Evolutionary conservation across 2,888 invertebrate species (phyloP), one percentile per base, ranked within the genome.

Genomic region (Harpalus rufipes): DNA sequence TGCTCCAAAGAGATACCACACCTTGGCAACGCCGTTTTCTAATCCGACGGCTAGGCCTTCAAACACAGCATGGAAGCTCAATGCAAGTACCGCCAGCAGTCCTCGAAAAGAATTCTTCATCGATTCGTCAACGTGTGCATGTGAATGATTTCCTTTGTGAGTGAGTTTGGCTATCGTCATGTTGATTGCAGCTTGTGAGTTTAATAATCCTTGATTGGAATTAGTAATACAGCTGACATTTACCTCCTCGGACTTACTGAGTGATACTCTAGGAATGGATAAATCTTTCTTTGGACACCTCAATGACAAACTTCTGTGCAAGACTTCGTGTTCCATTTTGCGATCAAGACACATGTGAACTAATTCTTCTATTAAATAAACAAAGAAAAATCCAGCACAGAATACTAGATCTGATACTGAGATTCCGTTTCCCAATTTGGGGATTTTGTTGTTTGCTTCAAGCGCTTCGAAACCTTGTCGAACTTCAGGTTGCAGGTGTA

Each of bases 11-110:
- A 94, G 89, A 87, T 94, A 94, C 93, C 93, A 93, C 41, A 93
- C 93, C 87, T 92, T 92, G n/a, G 91, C 89, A 1, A 92, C 91
- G 51, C 92, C 92, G 5, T 92, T 91, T 87, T 95, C 94, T 14
- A 95, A 89, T 0, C 95, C 95, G 0, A 95, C 94, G 0, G 95
- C 94, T 18, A 95, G 89, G 0, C 95, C 95, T 90, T 95, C 95
- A 88, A 95, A 94, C 39, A 95, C 92, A 0, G 94, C 94, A 88
- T 95, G 95, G 86, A 95, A 94, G 58, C 94, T 94, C 6, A 95
- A 89, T 0, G 95, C 95, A 68, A 94, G 89, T 7, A 95, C 93
- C 0, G 94, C 93, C 68, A 95, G 89, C 5, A 95, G 90, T 51
- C 93, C 94, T 65, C 92, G 91, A 83, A 93, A 89, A 0, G 92